Evolutionary conservation across 2,797 vertebrate species (phyloP).

Genomic region (Rhinophrynus dorsalis): DNA sequence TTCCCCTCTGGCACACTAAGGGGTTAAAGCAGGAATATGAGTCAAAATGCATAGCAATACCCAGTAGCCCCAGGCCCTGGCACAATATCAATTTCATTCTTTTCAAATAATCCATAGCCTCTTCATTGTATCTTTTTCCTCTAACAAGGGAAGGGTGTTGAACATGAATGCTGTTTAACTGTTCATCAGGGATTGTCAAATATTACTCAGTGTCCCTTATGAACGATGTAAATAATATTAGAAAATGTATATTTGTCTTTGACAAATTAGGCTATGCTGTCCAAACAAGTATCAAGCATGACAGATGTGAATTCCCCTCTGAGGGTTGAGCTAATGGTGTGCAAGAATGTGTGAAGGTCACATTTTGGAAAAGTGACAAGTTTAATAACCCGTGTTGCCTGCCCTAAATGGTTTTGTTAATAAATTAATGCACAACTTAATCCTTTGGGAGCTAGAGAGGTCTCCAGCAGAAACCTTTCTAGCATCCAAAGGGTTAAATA

Average conservation of each 20-base stretch:
- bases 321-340: constrained; percentile 28
- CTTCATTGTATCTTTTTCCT: not conserved
- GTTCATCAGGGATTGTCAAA: constrained; percentile 6
- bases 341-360: not conserved
- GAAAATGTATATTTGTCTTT: constrained; percentile 37
- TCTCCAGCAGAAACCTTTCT: no score
- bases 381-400: not conserved
- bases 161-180: not conserved
- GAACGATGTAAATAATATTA: constrained; percentile 27
- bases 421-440: not conserved
- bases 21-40: not conserved
- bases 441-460: no score
- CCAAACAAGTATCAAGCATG: constrained; percentile 29
- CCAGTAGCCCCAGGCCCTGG: not conserved
- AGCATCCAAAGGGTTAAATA: no score
- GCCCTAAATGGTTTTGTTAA: not conserved
- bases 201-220: constrained; percentile 21
- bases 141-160: not conserved
- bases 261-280: not conserved
- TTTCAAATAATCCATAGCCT: not conserved
- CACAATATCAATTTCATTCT: not conserved
- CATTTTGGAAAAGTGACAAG: not conserved
- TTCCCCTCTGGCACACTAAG: no score
- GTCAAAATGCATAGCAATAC: no score
- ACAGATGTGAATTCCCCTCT: constrained; percentile 18